Evolutionary conservation across 2,888 invertebrate species (phyloP).

Genomic region (Sarcophaga carnaria): DNA sequence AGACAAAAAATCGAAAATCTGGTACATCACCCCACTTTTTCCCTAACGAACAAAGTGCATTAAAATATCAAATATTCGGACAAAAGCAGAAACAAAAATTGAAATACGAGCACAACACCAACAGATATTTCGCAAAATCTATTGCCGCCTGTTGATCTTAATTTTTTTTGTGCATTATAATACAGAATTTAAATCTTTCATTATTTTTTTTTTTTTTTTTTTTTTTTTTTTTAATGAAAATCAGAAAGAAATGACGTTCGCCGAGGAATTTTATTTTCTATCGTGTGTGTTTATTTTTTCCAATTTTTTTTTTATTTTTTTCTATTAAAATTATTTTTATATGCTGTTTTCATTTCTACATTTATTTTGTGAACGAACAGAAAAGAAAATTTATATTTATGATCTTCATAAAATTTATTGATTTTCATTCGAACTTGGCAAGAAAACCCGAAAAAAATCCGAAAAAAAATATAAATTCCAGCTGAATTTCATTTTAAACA

Average conservation of each 20-base stretch:
- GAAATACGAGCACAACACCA: constrained; percentile 26
- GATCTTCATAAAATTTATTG: constrained; percentile 29
- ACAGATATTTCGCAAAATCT: constrained; percentile 53
- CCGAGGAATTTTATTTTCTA: constrained; percentile 1
- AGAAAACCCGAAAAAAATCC: neutral
- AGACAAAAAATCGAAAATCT: neutral
- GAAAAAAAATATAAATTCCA: constrained; percentile 14
- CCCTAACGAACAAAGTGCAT: neutral
- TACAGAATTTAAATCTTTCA: constrained; percentile 24
- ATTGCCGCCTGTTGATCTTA: constrained; percentile 53
- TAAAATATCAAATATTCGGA: constrained; percentile 20
- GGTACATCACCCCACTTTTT: neutral
- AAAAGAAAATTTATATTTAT: constrained; percentile 25
- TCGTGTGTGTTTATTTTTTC: constrained; percentile 24
- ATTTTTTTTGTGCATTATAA: constrained; percentile 29
- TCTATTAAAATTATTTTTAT: constrained; percentile 28
- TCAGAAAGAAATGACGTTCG: constrained; percentile 49
- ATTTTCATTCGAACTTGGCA: constrained; percentile 26
- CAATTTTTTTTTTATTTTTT: constrained; percentile 15
- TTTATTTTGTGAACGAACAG: neutral
- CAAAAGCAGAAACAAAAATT: neutral
- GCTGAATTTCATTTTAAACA: constrained; percentile 19
- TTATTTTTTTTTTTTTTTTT: constrained; percentile 15
- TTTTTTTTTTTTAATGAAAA: constrained; percentile 9
- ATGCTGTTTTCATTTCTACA: constrained; percentile 45